Evolutionary conservation across 2,888 invertebrate species (phyloP).

Genomic region (Ditylenchus weischeri): DNA sequence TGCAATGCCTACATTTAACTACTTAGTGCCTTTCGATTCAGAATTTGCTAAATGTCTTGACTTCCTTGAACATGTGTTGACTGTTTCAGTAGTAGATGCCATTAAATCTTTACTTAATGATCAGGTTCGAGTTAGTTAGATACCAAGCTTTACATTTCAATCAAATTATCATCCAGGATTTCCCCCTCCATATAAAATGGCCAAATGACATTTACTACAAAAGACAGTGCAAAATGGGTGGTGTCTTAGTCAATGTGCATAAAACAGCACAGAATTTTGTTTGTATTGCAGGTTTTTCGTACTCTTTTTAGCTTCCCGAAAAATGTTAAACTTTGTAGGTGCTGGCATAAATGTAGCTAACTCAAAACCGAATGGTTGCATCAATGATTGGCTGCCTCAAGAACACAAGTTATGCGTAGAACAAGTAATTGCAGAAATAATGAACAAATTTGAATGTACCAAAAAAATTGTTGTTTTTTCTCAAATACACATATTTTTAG

Average conservation of each 20-base stretch:
- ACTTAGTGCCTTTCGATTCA: constrained; percentile 59
- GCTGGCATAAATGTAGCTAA: constrained; percentile 85
- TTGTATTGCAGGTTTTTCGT: constrained; percentile 30
- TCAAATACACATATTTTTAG: no score
- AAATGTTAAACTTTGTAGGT: constrained; percentile 63
- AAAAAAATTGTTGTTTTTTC: no score
- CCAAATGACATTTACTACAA: constrained; percentile 90
- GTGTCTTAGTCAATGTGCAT: constrained; percentile 72
- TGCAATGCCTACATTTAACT: constrained; percentile 76
- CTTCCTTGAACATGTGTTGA: constrained; percentile 80
- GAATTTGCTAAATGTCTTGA: constrained; percentile 70
- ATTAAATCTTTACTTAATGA: constrained; percentile 63
- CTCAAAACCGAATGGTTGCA: constrained; percentile 77
- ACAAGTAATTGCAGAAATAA: constrained; percentile 47
- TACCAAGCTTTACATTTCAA: no score
- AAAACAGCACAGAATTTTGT: constrained; percentile 21
- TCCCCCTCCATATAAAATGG: constrained; percentile 77
- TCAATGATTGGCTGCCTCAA: constrained; percentile 75
- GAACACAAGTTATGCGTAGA: constrained; percentile 41
- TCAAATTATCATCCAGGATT: constrained; percentile 19
- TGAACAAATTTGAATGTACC: constrained; percentile 56
- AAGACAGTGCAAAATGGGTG: constrained; percentile 79
- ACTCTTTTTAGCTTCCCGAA: constrained; percentile 6
- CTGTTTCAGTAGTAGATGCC: constrained; percentile 78
- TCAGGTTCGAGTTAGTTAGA: constrained; percentile 14